Evolutionary conservation across 2,888 invertebrate genomes (phyloP), one percentile per base, ranked within the genome.

Genomic region (Leptarthrus brevirostris): DNA sequence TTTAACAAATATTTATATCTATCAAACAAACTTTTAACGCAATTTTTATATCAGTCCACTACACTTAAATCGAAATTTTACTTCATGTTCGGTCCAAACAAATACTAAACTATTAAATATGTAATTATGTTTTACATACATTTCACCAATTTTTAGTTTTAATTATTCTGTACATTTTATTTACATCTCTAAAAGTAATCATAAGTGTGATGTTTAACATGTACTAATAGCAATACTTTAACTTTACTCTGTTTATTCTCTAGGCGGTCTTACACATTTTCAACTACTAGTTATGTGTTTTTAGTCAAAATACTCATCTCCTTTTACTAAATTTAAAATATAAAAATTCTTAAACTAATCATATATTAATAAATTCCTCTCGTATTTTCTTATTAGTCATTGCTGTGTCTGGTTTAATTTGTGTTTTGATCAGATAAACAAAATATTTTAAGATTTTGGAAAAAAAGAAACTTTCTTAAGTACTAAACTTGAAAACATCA

Each of bases 141-240:
- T 64, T 44, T 64, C 64, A 64, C 64, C 64, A 64, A n/a, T 18
- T 49, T 14, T 64, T 40, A 64, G 64, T 64, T 64, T 20, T 24
- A 18, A 64, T 24, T 22, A 22, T 36, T 40, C 64, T 64, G 64
- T 47, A 64, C 64, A 64, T 64, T 24, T 64, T 64, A 64, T 64
- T 44, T 64, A 64, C 64, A 64, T 14, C 24, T 14, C 44, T 64
- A 64, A 40, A 8, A 64, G 36, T 64, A 64, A 40, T 64, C 64
- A 64, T 64, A 64, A 64, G 64, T 64, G 64, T 64, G 64, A 40
- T 64, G 64, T 64, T 58, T 64, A 58, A 58, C 34, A 36, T 58
- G 36, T 58, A 58, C 34, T 58, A 58, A 58, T 58, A 26, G 34
- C 58, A 58, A 58, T 36, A 58, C 18, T 58, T 16, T 36, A n/a